Evolutionary conservation across 1,140 invertebrate genomes (phyloP).

Genomic region (Magallana ariakensis): DNA sequence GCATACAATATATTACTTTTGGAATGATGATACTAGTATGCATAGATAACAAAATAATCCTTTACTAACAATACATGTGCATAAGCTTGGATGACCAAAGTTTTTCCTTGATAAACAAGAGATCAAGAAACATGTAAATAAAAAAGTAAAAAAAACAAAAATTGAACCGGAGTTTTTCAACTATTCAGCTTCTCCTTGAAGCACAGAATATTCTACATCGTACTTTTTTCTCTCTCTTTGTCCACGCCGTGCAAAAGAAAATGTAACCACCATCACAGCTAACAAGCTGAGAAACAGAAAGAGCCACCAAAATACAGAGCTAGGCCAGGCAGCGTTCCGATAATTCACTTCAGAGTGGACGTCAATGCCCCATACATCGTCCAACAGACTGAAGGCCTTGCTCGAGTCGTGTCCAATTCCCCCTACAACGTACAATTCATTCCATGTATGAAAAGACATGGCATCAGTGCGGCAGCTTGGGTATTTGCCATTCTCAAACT

Average conservation of each 20-base stretch:
- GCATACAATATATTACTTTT: too few relatives aligned
- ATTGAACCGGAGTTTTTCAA: too few relatives aligned
- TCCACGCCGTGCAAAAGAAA: slow-evolving; percentile 8
- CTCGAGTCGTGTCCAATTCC: slow-evolving; percentile 59
- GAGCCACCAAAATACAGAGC: slow-evolving; percentile 47
- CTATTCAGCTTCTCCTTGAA: slow-evolving; percentile 18
- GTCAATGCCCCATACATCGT: slow-evolving; percentile 53
- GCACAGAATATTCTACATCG: slow-evolving; percentile 39
- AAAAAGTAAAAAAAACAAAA: too few relatives aligned
- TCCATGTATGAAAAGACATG: slow-evolving; percentile 55
- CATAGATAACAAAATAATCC: too few relatives aligned
- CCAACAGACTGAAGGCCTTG: slow-evolving; percentile 32
- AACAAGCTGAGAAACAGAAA: slow-evolving; percentile 42
- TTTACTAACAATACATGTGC: too few relatives aligned
- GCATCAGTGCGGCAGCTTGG: slow-evolving; percentile 59
- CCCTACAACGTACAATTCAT: slow-evolving; percentile 61
- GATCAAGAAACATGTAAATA: too few relatives aligned
- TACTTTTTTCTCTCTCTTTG: not conserved
- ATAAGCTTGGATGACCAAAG: too few relatives aligned
- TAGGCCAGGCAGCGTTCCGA: slow-evolving; percentile 36
- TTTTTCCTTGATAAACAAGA: too few relatives aligned
- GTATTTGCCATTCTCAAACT: slow-evolving; percentile 39
- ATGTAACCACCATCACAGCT: slow-evolving; percentile 35
- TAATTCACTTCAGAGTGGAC: slow-evolving; percentile 47
- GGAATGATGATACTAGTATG: too few relatives aligned